phyloP scores from a whole-genome alignment of 1,140 invertebrate genomes.

The Conus betulinus region DNA sequence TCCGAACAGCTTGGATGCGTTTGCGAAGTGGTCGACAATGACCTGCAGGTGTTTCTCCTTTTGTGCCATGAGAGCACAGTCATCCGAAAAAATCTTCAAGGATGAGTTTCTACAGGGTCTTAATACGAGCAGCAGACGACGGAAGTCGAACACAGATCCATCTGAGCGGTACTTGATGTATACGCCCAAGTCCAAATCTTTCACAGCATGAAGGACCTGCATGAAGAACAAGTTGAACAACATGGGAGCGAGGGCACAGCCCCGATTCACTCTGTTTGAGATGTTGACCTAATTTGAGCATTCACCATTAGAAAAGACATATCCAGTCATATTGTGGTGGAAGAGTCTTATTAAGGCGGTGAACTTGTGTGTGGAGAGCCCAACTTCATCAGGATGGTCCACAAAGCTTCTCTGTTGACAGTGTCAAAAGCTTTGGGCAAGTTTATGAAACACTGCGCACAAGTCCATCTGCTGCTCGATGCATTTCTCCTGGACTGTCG shows the following conservation, averaged over 20 bases:
- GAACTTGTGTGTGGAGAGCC: too few species aligned
- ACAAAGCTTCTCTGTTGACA: slow-evolving; percentile 47
- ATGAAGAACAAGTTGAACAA: slow-evolving; percentile 42
- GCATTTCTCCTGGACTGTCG: slow-evolving; percentile 53
- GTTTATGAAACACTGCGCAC: slow-evolving; percentile 44
- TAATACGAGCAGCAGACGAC: not conserved
- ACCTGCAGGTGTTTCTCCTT: not conserved
- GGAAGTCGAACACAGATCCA: not conserved
- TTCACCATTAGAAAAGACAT: slow-evolving; percentile 22
- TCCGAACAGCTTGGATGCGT: not conserved
- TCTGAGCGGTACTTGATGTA: not conserved
- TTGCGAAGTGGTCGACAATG: not conserved
- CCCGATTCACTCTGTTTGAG: slow-evolving; percentile 35
- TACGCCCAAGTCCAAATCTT: not conserved
- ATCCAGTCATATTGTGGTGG: too few species aligned
- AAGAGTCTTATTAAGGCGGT: not conserved
- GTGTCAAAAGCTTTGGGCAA: slow-evolving; percentile 58
- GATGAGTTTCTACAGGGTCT: not conserved
- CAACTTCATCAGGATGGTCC: slow-evolving; percentile 47
- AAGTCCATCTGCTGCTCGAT: slow-evolving; percentile 47
- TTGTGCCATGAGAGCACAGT: not conserved
- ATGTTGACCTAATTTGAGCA: slow-evolving; percentile 28
- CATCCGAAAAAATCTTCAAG: not conserved
- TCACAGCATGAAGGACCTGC: slow-evolving; percentile 19
- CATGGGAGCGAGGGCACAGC: slow-evolving; percentile 43